phyloP scores from a whole-genome alignment of 2,888 invertebrate species.

The Trilocha varians region DNA sequence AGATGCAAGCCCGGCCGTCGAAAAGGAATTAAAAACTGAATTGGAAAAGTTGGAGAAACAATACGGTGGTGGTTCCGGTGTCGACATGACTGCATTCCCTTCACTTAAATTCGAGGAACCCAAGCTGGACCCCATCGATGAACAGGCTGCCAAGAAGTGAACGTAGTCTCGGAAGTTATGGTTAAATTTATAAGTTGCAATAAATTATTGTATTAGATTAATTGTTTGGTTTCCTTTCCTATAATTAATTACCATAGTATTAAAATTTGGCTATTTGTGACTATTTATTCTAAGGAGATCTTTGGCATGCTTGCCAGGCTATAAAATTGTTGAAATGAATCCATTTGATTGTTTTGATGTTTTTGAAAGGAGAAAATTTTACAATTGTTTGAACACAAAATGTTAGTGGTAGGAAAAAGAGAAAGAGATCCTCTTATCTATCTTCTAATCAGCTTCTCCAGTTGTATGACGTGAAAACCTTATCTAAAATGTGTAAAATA shows the following conservation, averaged over 20 bases:
- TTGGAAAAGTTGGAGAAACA: slow-evolving; percentile 85
- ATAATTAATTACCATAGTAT: background rate
- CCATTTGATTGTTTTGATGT: no score
- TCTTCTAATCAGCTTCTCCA: no score
- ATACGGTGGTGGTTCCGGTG: slow-evolving; percentile 82
- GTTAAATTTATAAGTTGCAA: slow-evolving; percentile 15
- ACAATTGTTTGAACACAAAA: no score
- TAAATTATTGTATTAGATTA: slow-evolving; percentile 32
- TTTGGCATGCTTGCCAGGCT: no score
- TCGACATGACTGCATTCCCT: slow-evolving; percentile 93
- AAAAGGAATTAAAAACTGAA: slow-evolving; percentile 83
- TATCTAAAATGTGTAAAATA: no score
- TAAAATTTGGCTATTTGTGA: no score
- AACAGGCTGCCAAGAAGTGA: slow-evolving; percentile 50
- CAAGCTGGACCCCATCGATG: slow-evolving; percentile 78
- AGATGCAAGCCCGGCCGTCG: slow-evolving; percentile 83
- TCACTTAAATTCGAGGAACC: slow-evolving; percentile 85
- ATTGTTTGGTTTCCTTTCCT: slow-evolving; percentile 8
- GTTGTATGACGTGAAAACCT: no score
- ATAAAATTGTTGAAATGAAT: no score
- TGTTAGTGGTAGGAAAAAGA: no score
- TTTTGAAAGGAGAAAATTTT: no score
- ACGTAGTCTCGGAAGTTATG: slow-evolving; percentile 8
- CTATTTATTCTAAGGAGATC: no score
- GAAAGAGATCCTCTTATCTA: no score